Conservation (phyloP, 1,140 invertebrate species). For the Cyrtorhinus lividipennis region DNA sequence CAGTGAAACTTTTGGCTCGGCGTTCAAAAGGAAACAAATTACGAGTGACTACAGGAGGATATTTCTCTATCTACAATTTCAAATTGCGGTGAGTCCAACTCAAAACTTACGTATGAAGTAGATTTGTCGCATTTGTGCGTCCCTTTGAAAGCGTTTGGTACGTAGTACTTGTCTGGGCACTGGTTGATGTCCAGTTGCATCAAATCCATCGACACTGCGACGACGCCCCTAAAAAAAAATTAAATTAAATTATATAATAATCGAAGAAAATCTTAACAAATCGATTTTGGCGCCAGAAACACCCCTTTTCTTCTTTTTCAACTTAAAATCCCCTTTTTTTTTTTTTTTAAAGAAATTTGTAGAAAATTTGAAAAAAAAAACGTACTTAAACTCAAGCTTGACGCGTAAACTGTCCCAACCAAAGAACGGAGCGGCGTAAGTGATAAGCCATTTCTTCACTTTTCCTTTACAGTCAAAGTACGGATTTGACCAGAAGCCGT, state of each 20-base stretch:
- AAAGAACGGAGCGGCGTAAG: constrained; percentile 92
- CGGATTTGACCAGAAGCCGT: constrained; percentile 86
- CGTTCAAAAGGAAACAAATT: constrained; percentile 12
- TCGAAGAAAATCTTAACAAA: no score
- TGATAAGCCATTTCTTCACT: constrained; percentile 86
- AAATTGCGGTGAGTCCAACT: constrained; percentile 20
- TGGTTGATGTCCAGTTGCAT: constrained; percentile 87
- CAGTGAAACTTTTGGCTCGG: constrained; percentile 14
- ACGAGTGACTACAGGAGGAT: constrained; percentile 15
- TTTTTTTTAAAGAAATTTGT: not conserved
- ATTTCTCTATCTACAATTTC: constrained; percentile 21
- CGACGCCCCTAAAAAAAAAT: constrained; percentile 63
- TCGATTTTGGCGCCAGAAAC: not conserved
- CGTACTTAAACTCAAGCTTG: constrained; percentile 81
- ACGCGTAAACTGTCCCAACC: constrained; percentile 85
- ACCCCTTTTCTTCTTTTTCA: constrained; percentile 7
- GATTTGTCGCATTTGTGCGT: constrained; percentile 87
- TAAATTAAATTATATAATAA: no score
- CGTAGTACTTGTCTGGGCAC: constrained; percentile 76
- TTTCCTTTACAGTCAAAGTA: constrained; percentile 90
- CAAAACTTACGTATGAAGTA: constrained; percentile 83
- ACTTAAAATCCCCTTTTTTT: constrained; percentile 9
- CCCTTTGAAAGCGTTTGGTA: constrained; percentile 86
- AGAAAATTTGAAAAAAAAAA: constrained; percentile 7
- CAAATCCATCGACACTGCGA: constrained; percentile 83